Evolutionary conservation across 2,113 vertebrate species (phyloP).

Genomic region (Odocoileus hemionus): DNA sequence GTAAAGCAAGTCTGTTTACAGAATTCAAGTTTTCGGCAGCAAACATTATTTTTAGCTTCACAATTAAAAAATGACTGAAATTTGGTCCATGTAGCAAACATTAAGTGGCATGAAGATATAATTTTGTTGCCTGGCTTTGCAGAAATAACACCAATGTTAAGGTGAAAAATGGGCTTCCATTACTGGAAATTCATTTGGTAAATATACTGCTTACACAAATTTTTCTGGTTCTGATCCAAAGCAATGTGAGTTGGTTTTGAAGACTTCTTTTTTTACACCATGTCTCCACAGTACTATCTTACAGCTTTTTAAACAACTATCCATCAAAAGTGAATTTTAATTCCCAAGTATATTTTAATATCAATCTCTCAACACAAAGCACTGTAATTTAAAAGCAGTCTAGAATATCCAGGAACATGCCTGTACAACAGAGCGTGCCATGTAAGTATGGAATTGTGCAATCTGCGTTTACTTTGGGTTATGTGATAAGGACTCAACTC

Average conservation of each 20-base stretch:
- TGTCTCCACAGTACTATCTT: not conserved
- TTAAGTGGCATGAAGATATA: not conserved
- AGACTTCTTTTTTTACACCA: not conserved
- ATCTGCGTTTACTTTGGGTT: slow-evolving; percentile 39
- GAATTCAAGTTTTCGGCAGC: not conserved
- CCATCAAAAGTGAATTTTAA: slow-evolving; percentile 54
- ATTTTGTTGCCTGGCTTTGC: slow-evolving; percentile 4
- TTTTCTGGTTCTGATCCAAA: slow-evolving; percentile 20
- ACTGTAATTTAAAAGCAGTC: slow-evolving; percentile 26
- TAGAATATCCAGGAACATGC: not conserved
- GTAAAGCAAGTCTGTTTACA: not conserved
- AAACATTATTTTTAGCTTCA: slow-evolving; percentile 32
- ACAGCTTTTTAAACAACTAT: slow-evolving; percentile 42
- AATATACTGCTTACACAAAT: slow-evolving; percentile 16
- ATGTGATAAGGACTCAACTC: slow-evolving; percentile 54
- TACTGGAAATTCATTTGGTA: slow-evolving; percentile 2
- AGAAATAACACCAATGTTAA: slow-evolving; percentile 31
- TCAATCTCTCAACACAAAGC: slow-evolving; percentile 20
- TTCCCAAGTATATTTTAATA: slow-evolving; percentile 40
- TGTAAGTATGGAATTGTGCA: not conserved
- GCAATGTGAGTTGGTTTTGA: slow-evolving; percentile 36
- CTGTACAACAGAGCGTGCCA: not conserved
- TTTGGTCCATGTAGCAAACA: not conserved
- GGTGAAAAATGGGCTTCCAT: not conserved
- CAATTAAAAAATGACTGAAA: not conserved